phyloP scores from a whole-genome alignment of 2,797 vertebrate species.

The Coluber constrictor region DNA sequence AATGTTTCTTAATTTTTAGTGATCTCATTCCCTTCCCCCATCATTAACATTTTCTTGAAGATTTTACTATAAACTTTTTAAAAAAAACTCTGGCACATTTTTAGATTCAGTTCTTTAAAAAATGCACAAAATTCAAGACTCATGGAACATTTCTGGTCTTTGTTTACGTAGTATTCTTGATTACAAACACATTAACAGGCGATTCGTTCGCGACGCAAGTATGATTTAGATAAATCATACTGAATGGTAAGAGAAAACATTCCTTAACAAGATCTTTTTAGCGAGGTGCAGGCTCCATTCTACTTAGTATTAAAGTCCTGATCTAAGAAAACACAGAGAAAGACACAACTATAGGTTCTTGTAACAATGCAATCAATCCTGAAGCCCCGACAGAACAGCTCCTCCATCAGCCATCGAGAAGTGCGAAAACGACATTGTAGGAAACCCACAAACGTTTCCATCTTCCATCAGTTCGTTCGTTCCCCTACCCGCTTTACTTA shows the following conservation, averaged over 20 bases:
- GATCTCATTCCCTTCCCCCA: not conserved
- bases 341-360: not conserved
- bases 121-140: too few species aligned
- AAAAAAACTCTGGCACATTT: not conserved
- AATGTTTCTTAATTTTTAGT: not conserved
- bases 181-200: not conserved
- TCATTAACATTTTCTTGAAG: not conserved
- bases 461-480: not conserved
- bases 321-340: not conserved
- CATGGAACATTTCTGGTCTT: not conserved
- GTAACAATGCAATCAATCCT: not conserved
- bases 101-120: not conserved
- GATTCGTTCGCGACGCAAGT: not conserved
- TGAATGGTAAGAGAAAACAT: not conserved
- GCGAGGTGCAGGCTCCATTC: not conserved
- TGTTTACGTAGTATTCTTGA: not conserved
- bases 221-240: not conserved
- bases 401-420: not conserved
- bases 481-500: slow-evolving; percentile 1
- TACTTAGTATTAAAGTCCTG: not conserved
- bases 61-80: not conserved
- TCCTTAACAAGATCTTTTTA: not conserved
- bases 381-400: not conserved
- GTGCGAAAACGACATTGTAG: not conserved
- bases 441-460: not conserved